Base-by-base conservation (phyloP, 2,888 invertebrate species). In the Drosophila meridionalis region DNA sequence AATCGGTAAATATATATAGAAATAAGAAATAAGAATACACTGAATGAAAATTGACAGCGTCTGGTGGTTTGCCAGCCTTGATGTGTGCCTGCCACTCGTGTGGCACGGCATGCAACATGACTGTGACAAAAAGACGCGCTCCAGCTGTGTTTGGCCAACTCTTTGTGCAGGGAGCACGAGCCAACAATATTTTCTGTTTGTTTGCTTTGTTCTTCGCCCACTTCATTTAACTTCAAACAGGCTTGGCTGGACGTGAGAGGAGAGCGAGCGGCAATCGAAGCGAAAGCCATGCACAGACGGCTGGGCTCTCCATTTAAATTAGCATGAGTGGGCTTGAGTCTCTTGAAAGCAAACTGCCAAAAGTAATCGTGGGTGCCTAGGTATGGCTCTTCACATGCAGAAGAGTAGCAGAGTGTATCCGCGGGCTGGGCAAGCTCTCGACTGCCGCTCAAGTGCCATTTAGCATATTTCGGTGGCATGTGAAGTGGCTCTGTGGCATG, bases 391-490 rank as follows among this genome's bases (percentile, higher is more conserved):
- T 59, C 47, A 28, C 34, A 47, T 28, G 36, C 36, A 59, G n/a
- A 11, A 26, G 6, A 28, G 11, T 28, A n/a, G 36, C 36, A n/a
- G 36, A 28, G 58, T 36, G 14, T 43, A 20, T 43, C 57, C 32
- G 57, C 28, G 28, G 9, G 28, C 36, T 3, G 26, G 45, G 58
- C 14, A n/a, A n/a, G 14, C 36, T 57, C 61, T 69, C 42, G 53
- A 63, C 68, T 59, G 64, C 73, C 66, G 40, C 81, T 76, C 76
- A 87, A 89, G 79, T 74, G 69, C 70, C 87, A 84, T 84, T 87
- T 89, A 78, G 75, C 87, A 87, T 89, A 78, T 85, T 82, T 87
- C 71, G 62, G 69, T 69, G 59, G 69, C 63, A 69, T 64, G 58
- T 75, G 47, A 65, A 71, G 73, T 65, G 69, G 45, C 58, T 47